Evolutionary conservation across 2,888 invertebrate genomes (phyloP).

Genomic region (Mythimna vitellina): DNA sequence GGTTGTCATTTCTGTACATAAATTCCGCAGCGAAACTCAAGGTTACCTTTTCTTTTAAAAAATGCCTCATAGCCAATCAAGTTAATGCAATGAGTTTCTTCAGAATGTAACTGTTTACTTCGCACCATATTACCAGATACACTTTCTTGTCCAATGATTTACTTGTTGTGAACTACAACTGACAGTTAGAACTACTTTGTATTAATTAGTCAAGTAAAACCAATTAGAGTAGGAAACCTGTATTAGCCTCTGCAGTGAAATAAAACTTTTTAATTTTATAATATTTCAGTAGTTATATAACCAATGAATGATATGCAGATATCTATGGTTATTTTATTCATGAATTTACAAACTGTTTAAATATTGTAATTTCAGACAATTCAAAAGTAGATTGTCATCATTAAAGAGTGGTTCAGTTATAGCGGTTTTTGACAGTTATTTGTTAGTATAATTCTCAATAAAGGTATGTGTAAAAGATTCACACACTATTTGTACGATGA

Average conservation of each 20-base stretch:
- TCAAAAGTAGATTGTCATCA: neutral
- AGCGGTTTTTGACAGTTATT: neutral
- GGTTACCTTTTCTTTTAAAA: slow-evolving; percentile 72
- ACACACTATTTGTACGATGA: neutral
- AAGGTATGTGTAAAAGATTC: neutral
- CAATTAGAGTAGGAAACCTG: slow-evolving; percentile 26
- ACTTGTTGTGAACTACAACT: slow-evolving; percentile 18
- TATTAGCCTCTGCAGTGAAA: slow-evolving; percentile 15
- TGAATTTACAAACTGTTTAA: slow-evolving; percentile 7
- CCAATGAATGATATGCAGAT: slow-evolving; percentile 6
- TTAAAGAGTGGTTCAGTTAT: slow-evolving; percentile 4
- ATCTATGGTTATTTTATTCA: neutral
- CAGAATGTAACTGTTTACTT: slow-evolving; percentile 31
- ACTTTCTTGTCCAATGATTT: slow-evolving; percentile 32
- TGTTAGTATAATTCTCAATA: neutral
- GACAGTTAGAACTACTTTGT: slow-evolving; percentile 25
- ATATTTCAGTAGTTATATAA: slow-evolving; percentile 9
- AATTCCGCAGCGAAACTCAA: slow-evolving; percentile 78
- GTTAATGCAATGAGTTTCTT: slow-evolving; percentile 47
- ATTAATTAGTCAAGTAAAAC: slow-evolving; percentile 26
- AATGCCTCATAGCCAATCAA: slow-evolving; percentile 36
- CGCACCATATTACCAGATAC: slow-evolving; percentile 30
- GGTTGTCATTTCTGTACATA: slow-evolving; percentile 78
- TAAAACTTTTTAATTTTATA: slow-evolving; percentile 15
- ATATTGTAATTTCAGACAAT: slow-evolving; percentile 12